Percentiles rank a stretch among this genome's conserved stretches.
Conservation (phyloP, 2,113 vertebrate species). For the Cryptomyrus ogoouensis region DNA sequence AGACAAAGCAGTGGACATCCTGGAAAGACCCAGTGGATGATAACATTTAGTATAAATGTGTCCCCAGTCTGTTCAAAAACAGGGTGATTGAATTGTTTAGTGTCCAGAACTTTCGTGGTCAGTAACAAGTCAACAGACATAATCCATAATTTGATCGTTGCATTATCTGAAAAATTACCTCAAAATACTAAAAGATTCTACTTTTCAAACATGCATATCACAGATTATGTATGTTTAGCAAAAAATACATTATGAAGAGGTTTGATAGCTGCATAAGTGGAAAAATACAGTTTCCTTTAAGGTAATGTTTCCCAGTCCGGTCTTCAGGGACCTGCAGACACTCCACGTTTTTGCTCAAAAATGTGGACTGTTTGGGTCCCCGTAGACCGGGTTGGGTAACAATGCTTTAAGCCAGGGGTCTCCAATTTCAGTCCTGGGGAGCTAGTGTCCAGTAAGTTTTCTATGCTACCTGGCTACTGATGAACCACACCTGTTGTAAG, state of each 20-base stretch:
- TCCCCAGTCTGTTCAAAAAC: background rate
- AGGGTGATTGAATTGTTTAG: background rate
- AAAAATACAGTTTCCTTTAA: background rate
- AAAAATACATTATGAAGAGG: background rate
- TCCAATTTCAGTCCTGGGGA: too few species aligned
- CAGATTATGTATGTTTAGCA: too few species aligned
- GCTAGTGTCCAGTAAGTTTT: too few species aligned
- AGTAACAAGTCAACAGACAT: background rate
- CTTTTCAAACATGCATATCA: background rate
- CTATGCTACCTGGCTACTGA: too few species aligned
- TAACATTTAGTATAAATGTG: background rate
- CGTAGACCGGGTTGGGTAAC: background rate
- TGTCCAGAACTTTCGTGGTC: background rate
- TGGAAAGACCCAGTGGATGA: background rate
- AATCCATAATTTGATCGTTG: background rate
- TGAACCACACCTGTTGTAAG: too few species aligned
- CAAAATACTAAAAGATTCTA: background rate
- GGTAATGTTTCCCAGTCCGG: background rate
- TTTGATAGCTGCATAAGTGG: background rate
- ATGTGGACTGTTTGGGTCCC: background rate
- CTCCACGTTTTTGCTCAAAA: too few species aligned
- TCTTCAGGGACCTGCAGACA: background rate
- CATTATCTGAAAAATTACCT: background rate
- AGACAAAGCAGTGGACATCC: background rate
- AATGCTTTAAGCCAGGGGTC: background rate